A percentile compares a stretch with the other conserved stretches of the same genome.
These are phyloP conservation scores for Zoroaster sp. DNA, from an alignment of 53 echinoderm and acorn worm genomes.

Conservation along the genomic window DNA sequence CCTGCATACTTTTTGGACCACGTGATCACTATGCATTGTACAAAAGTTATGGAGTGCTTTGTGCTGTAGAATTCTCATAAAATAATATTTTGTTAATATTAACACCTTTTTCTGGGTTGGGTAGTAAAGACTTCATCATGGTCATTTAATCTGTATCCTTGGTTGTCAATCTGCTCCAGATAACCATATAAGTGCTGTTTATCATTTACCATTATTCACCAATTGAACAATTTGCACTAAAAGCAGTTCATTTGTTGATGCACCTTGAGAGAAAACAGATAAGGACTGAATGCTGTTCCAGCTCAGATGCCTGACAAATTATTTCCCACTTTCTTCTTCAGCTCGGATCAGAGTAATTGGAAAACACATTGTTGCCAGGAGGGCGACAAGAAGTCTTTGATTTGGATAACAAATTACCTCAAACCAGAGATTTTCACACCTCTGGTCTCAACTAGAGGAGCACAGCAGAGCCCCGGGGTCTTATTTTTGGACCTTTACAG, in stretches of 20 bases:
- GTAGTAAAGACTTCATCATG: background rate
- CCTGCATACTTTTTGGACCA: no score
- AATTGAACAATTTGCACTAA: slow-evolving; percentile 17
- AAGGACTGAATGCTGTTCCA: background rate
- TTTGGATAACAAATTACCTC: background rate
- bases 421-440: slow-evolving; percentile 24
- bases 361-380: background rate
- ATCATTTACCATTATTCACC: background rate
- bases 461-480: no score
- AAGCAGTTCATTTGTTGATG: background rate
- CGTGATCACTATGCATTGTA: no score
- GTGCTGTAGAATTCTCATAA: no score
- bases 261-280: background rate
- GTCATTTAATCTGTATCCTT: background rate
- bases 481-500: background rate
- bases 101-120: background rate
- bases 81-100: background rate
- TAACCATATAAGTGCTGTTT: background rate
- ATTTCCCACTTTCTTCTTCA: background rate
- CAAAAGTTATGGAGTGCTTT: no score
- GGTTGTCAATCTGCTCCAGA: background rate
- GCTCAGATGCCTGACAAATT: slow-evolving; percentile 27
- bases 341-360: slow-evolving; percentile 9
- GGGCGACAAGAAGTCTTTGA: background rate
- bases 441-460: background rate